phyloP scores from a whole-genome alignment of 2,113 vertebrate genomes.

The Pantherophis guttatus region DNA sequence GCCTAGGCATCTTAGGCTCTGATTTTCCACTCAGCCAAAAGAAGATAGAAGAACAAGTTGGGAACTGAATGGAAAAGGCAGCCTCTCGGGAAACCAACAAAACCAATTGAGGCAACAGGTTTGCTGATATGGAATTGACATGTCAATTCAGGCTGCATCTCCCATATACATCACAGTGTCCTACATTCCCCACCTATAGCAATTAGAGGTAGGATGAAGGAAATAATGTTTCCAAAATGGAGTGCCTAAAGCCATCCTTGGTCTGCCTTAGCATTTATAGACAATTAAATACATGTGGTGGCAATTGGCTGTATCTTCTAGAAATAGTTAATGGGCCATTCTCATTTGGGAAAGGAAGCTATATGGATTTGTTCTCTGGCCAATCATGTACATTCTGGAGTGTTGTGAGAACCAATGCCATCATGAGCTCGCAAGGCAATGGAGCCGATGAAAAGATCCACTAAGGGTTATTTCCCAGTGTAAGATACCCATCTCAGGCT shows the following conservation, averaged over 20 bases:
- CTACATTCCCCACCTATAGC: neutral
- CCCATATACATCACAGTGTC: neutral
- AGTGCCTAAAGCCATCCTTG: neutral
- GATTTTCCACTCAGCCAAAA: neutral
- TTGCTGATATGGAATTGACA: neutral
- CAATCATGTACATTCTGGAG: neutral
- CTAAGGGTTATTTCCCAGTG: neutral
- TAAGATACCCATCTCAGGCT: neutral
- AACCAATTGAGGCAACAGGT: neutral
- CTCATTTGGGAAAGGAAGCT: neutral
- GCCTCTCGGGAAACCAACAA: neutral
- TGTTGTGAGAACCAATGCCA: neutral
- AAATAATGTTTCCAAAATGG: neutral
- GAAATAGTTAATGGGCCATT: neutral
- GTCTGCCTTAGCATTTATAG: neutral
- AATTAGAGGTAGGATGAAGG: neutral
- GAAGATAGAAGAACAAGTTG: neutral
- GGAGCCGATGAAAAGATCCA: neutral
- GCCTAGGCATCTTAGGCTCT: neutral
- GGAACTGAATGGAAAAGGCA: neutral
- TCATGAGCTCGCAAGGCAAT: neutral
- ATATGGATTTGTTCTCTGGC: neutral
- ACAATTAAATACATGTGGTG: neutral
- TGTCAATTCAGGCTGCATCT: neutral
- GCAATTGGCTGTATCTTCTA: neutral